phyloP scores from a whole-genome alignment of 2,888 invertebrate genomes.

The Pollenia griseotomentosa region DNA sequence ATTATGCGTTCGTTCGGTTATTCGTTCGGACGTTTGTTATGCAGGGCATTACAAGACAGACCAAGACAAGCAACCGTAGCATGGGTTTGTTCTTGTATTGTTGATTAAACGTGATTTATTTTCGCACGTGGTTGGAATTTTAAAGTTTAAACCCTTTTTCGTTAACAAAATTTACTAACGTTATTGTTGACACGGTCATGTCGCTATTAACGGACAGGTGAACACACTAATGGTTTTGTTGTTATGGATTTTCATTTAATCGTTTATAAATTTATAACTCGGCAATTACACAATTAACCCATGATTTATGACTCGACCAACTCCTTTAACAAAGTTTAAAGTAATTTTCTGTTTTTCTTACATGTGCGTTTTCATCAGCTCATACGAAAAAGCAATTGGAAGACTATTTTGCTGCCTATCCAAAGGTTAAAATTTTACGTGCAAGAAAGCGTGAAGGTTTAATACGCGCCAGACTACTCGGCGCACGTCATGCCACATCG shows the following conservation, averaged over 20 bases:
- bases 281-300: background rate
- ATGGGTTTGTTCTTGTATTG: conserved; percentile 72
- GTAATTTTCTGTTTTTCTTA: conserved; percentile 24
- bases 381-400: conserved; percentile 96
- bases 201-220: background rate
- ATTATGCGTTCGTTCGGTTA: background rate
- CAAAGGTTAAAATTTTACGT: conserved; percentile 96
- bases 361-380: conserved; percentile 85
- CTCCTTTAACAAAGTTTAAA: conserved; percentile 54
- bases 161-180: conserved; percentile 12
- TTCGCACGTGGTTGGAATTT: conserved; percentile 71
- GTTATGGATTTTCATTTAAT: background rate
- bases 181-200: conserved; percentile 48
- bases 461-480: conserved; percentile 96
- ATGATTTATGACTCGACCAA: conserved; percentile 41
- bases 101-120: conserved; percentile 72
- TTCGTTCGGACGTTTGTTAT: conserved; percentile 13
- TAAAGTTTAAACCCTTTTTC: conserved; percentile 51
- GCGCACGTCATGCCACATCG: conserved; percentile 93
- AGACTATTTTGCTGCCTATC: conserved; percentile 95
- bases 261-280: background rate
- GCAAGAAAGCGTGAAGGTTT: conserved; percentile 96
- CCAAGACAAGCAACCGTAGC: conserved; percentile 62
- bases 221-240: background rate
- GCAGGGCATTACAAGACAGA: conserved; percentile 38